A percentile compares a stretch with the other conserved stretches of the same genome.
These are phyloP conservation scores for Onychomys leucogaster DNA, from an alignment of 2,797 vertebrate species.

Conservation along the genomic window DNA sequence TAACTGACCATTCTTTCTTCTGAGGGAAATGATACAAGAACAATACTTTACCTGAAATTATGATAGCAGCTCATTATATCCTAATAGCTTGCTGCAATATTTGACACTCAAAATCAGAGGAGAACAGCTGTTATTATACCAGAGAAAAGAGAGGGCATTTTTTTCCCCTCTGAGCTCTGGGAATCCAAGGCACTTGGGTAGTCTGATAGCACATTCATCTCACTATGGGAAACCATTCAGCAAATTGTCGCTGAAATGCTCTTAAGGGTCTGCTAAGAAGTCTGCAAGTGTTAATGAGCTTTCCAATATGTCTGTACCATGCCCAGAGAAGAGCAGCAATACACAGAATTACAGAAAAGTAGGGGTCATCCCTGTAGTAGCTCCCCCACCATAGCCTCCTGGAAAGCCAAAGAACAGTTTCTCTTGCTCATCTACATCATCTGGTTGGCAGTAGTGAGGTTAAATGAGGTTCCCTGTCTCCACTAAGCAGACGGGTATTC, in stretches of 20 bases:
- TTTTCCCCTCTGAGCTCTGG: background rate
- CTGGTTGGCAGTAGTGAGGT: constrained; percentile 51
- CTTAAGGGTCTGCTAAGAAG: background rate
- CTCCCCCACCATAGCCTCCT: background rate
- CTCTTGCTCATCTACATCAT: background rate
- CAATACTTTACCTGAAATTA: background rate
- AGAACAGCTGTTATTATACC: background rate
- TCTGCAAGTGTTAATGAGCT: constrained; percentile 6
- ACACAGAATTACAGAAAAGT: background rate
- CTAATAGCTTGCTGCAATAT: background rate
- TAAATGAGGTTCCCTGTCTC: constrained; percentile 72
- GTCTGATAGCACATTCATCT: background rate
- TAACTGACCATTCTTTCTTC: background rate
- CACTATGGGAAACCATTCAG: background rate
- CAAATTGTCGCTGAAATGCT: constrained; percentile 22
- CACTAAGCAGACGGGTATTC: constrained; percentile 55
- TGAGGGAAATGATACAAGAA: background rate
- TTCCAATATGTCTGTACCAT: background rate
- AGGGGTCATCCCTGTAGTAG: background rate
- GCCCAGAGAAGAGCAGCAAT: background rate
- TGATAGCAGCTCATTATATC: background rate
- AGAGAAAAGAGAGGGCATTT: background rate
- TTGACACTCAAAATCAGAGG: background rate
- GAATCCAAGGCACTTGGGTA: background rate
- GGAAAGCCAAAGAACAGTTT: constrained; percentile 14